Evolutionary conservation across 2,113 vertebrate species (phyloP).

Genomic region (Perccottus glenii): DNA sequence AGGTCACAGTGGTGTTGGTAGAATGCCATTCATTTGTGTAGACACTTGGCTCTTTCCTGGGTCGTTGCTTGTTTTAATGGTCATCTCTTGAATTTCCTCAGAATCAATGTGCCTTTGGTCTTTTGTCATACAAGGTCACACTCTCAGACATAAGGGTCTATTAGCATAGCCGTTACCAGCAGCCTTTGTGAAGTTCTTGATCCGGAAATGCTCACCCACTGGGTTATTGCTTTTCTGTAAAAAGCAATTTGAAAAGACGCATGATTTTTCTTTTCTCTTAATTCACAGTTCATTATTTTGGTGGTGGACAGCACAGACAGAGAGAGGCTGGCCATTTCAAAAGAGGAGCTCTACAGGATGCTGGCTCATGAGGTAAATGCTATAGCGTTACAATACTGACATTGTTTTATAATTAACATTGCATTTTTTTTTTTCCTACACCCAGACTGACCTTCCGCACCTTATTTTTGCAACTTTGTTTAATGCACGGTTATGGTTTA

Average conservation of each 20-base stretch:
- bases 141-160: conserved; percentile 18
- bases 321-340: conserved; percentile 95
- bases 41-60: not conserved
- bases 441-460: not conserved
- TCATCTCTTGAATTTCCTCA: conserved; percentile 18
- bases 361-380: conserved; percentile 93
- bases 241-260: conserved; percentile 35
- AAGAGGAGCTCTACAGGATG: conserved; percentile 98
- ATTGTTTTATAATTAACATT: not conserved
- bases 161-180: conserved; percentile 42
- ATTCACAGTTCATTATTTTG: conserved; percentile 92
- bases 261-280: not conserved
- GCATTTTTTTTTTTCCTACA: not conserved
- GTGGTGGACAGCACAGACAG: conserved; percentile 99
- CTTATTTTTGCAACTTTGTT: conserved; percentile 14
- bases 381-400: not conserved
- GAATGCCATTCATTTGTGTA: not conserved
- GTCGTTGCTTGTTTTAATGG: conserved; percentile 22
- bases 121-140: conserved; percentile 31
- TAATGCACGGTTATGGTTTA: conserved; percentile 3
- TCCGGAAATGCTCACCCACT: conserved; percentile 41
- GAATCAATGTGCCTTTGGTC: conserved; percentile 22
- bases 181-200: conserved; percentile 29
- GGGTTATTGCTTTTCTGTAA: conserved; percentile 33
- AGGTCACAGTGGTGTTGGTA: conserved; percentile 20